Evolutionary conservation across 2,113 vertebrate species (phyloP), one percentile per base, ranked within the genome.

Genomic region (Gorsachius goisagi): DNA sequence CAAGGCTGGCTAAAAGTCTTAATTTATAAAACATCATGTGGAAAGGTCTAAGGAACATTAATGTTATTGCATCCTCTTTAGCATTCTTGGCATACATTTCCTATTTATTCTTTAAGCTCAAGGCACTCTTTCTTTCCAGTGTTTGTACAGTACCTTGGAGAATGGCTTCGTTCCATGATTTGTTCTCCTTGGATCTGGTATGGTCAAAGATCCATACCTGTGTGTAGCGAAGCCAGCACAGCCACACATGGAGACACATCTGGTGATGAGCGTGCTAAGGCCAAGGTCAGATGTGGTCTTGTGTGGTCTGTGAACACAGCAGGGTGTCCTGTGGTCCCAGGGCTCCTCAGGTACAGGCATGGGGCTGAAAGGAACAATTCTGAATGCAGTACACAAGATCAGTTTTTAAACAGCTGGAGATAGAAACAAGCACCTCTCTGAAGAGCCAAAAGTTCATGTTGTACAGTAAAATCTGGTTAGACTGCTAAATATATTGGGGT

Each of bases 241-340:
- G 30, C 16, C 32, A 21, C 47, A 32, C 16, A 33, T 32, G 22
- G 58, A 91, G 26, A 14, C 32, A 47, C 0, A 0, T 64, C 28
- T 75, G 52, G 52, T 49, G 26, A 15, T 13, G 9, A 63, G 14
- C 5, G 2, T 39, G 44, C 58, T 64, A 10, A 75, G 27, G 45
- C n/a, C 53, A 53, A 56, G 58, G 33, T 69, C 1, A 4, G 50
- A 53, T 28, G 37, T 35, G 47, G 22, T 56, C 19, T 69, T 52
- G 35, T 79, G 45, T 53, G n/a, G 73, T 12, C 49, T 75, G 28
- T 52, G 41, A 71, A 71, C 0, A 15, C 47, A 47, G 26, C 18
- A 63, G n/a, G 16, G n/a, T 52, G 16, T 27, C 39, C 58, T 30
- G 44, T 68, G 82, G 11, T 76, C 58, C 44, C 32, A 22, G 58